These are phyloP conservation scores for Hybognathus amarus DNA, from an alignment of 2,797 vertebrate species.

Conservation along the genomic window DNA sequence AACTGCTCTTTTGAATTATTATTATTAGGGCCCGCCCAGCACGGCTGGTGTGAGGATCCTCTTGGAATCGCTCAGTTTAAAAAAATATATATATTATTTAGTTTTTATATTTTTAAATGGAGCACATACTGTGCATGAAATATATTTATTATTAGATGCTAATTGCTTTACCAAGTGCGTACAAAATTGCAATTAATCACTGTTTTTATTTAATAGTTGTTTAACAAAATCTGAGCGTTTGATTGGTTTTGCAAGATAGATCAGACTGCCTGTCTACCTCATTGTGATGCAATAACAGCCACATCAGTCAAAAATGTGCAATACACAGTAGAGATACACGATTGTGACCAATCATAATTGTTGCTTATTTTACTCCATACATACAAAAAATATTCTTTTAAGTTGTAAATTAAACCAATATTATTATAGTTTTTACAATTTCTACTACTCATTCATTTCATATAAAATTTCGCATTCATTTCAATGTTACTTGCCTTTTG, in stretches of 20 bases:
- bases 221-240: neutral
- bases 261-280: neutral
- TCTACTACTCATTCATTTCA: neutral
- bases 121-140: neutral
- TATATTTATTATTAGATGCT: neutral
- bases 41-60: too few species aligned
- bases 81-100: too few species aligned
- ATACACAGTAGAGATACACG: neutral
- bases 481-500: neutral
- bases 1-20: neutral
- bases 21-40: too few species aligned
- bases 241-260: neutral
- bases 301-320: neutral
- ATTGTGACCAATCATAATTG: neutral
- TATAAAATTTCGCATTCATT: neutral
- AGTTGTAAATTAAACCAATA: neutral
- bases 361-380: neutral
- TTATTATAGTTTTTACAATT: neutral
- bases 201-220: neutral
- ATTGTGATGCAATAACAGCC: neutral
- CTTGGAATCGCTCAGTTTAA: too few species aligned
- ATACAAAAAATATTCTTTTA: neutral
- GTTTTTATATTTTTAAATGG: neutral
- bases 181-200: neutral
- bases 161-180: neutral